Percentiles rank a stretch among this genome's conserved stretches.
Conservation (phyloP, 2,113 vertebrate genomes). For the Pica pica region DNA sequence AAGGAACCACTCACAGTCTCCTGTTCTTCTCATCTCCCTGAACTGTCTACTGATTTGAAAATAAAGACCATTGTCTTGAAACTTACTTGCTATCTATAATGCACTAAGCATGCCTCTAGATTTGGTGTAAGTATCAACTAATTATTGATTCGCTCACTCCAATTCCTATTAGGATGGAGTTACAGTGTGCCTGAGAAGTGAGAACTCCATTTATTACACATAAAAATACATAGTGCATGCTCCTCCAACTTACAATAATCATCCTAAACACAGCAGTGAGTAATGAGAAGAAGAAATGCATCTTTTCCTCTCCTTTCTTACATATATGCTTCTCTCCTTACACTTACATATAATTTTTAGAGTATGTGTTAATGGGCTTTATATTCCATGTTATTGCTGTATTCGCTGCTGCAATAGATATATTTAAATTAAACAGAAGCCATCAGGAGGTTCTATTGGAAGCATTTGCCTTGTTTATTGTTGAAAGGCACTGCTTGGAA, state of each 20-base stretch:
- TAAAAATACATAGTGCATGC: not conserved
- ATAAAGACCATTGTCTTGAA: not conserved
- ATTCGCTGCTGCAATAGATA: slow-evolving; percentile 41
- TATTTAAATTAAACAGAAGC: slow-evolving; percentile 57
- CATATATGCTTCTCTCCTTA: not conserved
- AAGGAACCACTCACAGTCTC: not conserved
- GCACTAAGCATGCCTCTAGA: not conserved
- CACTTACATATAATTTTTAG: slow-evolving; percentile 17
- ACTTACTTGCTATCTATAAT: not conserved
- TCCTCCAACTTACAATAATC: not conserved
- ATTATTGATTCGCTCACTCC: slow-evolving; percentile 9
- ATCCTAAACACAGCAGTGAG: slow-evolving; percentile 13
- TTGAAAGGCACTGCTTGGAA: slow-evolving; percentile 29
- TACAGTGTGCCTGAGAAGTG: slow-evolving; percentile 3
- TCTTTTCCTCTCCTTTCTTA: not conserved
- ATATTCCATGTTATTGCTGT: slow-evolving; percentile 21
- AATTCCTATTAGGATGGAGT: not conserved
- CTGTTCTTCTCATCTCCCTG: not conserved
- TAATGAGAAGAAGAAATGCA: slow-evolving; percentile 13
- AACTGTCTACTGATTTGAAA: not conserved
- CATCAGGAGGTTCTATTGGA: slow-evolving; percentile 35
- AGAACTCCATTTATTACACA: slow-evolving; percentile 27
- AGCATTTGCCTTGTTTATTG: slow-evolving; percentile 50
- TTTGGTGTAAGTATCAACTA: slow-evolving; percentile 5
- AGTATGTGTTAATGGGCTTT: not conserved